Percentiles rank a stretch among this genome's conserved stretches.
These are phyloP conservation scores for Carlito syrichta DNA, from an alignment of 2,113 vertebrate species.

Conservation along the genomic window DNA sequence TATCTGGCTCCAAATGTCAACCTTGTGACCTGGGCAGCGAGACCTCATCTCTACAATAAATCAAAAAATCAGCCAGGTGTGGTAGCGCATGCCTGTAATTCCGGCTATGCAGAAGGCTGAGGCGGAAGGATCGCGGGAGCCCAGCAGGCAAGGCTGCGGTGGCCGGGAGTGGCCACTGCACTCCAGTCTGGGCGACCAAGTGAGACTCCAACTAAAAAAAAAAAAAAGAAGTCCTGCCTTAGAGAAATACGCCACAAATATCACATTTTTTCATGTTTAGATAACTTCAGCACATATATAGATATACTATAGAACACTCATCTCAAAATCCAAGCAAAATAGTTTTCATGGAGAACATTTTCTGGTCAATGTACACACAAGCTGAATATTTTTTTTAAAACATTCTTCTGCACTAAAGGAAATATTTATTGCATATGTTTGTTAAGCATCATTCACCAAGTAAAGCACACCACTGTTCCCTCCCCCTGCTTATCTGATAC, in stretches of 20 bases:
- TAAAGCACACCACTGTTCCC: not conserved
- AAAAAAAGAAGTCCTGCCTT: not conserved
- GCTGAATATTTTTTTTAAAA: not conserved
- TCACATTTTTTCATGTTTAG: not conserved
- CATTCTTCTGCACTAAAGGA: not conserved
- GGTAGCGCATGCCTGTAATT: too few relatives aligned
- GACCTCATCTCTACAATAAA: too few relatives aligned
- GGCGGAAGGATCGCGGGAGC: too few relatives aligned
- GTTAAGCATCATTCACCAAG: not conserved
- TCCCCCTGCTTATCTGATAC: not conserved
- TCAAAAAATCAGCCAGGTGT: too few relatives aligned
- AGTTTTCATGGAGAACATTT: not conserved
- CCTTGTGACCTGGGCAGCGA: too few relatives aligned
- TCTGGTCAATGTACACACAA: not conserved
- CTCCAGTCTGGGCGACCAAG: too few relatives aligned
- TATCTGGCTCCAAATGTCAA: not conserved
- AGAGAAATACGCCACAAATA: not conserved
- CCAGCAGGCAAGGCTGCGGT: too few relatives aligned
- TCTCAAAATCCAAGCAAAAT: slow-evolving; percentile 11
- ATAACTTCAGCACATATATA: not conserved
- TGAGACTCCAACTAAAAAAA: too few relatives aligned
- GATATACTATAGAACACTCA: not conserved
- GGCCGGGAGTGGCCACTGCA: too few relatives aligned
- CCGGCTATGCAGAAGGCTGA: too few relatives aligned
- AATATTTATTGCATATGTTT: not conserved